Base-by-base conservation (phyloP, 2,113 vertebrate species). In the Opisthocomus hoazin region DNA sequence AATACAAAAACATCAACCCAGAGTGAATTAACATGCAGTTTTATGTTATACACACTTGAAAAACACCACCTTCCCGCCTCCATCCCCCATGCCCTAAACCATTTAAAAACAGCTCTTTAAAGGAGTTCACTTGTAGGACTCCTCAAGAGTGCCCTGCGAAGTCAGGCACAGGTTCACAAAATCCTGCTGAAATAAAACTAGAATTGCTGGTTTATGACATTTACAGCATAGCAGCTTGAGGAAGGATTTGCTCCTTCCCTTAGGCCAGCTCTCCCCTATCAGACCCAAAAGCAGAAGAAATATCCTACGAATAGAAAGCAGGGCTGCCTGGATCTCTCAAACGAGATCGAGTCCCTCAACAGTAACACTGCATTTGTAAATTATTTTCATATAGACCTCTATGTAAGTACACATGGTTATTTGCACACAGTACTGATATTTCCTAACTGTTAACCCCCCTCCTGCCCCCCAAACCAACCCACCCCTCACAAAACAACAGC, bases 171-270 rank as follows among this genome's bases (percentile, higher is more conserved):
- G 80, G 65, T 71, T 88, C 58, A 89, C 89, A 87, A 95, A 90
- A 92, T 75, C 41, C 84, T 75, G 41, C 43, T 83, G 77, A 97
- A 95, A 87, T 90, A 88, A 95, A 93, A 77, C 70, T 45, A 65
- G 82, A 86, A 93, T 57, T 94, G 78, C 60, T 91, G 45, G 22
- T 97, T 93, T 89, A 91, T 95, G 91, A 95, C 94, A 93, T 94
- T 92, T 94, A 86, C 46, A 96, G 89, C 36, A 57, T 7, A 95
- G 89, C 83, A 96, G 80, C 77, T 93, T 89, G 60, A 93, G 57
- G 84, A 90, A 71, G 48, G 94, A 95, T 92, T 95, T 94, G 73
- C 57, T 89, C 57, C 39, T 46, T 92, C 65, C 83, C 64, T 75
- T 89, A 79, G 76, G 93, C 93, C 95, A 97, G 84, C 78, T 92